A percentile compares a stretch with the other conserved stretches of the same genome.
These are phyloP conservation scores for Metopia argyrocephala DNA, from an alignment of 2,888 invertebrate genomes.

Conservation along the genomic window DNA sequence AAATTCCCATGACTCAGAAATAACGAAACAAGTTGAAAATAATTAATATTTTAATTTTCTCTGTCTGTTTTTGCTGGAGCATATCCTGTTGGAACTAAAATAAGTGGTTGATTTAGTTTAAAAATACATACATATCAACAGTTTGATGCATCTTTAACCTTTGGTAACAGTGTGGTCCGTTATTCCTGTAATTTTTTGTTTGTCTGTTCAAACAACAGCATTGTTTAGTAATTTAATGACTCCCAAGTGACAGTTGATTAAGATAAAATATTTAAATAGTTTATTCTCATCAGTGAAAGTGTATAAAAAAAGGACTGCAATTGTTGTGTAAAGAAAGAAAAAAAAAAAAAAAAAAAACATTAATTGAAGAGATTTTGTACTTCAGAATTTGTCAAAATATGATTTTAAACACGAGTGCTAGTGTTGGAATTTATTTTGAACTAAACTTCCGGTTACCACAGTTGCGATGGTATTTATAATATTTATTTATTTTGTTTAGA, in stretches of 20 bases:
- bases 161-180: not conserved
- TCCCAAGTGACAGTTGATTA: slow-evolving; percentile 57
- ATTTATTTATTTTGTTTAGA: no score
- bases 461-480: no score
- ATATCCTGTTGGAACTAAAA: slow-evolving; percentile 45
- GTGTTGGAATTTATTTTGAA: no score
- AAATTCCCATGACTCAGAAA: not conserved
- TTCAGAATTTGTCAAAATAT: no score
- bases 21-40: not conserved
- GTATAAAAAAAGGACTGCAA: not conserved
- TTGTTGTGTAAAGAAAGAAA: not conserved
- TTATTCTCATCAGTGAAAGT: not conserved
- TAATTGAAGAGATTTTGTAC: no score
- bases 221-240: slow-evolving; percentile 55
- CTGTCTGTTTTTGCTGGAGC: slow-evolving; percentile 21
- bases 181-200: not conserved
- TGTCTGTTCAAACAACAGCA: not conserved
- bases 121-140: no score
- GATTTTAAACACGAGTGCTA: no score
- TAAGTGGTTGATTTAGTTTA: no score
- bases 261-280: not conserved
- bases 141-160: not conserved
- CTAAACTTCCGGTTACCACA: no score
- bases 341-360: no score
- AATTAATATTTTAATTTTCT: not conserved